Percentiles rank a stretch among this genome's conserved stretches.
These are phyloP conservation scores for Hypotaenidia okinawae DNA, from an alignment of 2,797 vertebrate species.

Conservation along the genomic window DNA sequence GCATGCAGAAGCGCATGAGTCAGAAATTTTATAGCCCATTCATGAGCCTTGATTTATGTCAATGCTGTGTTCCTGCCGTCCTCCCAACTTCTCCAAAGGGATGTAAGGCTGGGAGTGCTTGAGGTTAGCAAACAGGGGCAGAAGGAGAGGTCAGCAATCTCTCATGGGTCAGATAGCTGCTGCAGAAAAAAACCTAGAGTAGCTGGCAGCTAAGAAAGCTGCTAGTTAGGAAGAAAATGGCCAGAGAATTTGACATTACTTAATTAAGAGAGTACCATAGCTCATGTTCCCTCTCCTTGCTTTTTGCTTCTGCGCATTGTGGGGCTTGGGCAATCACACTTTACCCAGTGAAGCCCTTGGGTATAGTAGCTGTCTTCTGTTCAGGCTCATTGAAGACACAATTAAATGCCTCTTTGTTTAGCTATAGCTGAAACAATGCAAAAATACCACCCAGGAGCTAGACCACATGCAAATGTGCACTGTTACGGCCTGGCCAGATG, in stretches of 20 bases:
- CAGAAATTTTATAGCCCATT: conserved; percentile 47
- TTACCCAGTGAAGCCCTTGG: background rate
- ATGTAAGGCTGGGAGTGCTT: background rate
- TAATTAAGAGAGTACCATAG: conserved; percentile 29
- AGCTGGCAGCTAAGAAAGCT: conserved; percentile 37
- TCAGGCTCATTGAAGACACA: conserved; percentile 10
- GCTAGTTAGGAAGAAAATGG: conserved; percentile 12
- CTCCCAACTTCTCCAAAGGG: conserved; percentile 5
- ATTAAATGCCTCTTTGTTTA: conserved; percentile 54
- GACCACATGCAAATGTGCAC: background rate
- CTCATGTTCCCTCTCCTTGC: background rate
- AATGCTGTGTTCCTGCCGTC: background rate
- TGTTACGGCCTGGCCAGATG: background rate
- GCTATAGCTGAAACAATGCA: conserved; percentile 4
- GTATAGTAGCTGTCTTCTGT: background rate
- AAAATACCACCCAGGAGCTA: conserved; percentile 40
- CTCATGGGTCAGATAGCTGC: conserved; percentile 7
- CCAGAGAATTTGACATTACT: conserved; percentile 4
- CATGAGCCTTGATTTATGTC: conserved; percentile 49
- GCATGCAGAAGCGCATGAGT: background rate
- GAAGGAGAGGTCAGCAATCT: background rate
- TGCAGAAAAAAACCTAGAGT: background rate
- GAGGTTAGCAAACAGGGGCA: background rate
- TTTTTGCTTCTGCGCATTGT: background rate
- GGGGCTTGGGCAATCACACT: background rate